A percentile compares a stretch with the other conserved stretches of the same genome.
These are phyloP conservation scores for Formica exsecta DNA, from an alignment of 1,140 invertebrate genomes.

Conservation along the genomic window DNA sequence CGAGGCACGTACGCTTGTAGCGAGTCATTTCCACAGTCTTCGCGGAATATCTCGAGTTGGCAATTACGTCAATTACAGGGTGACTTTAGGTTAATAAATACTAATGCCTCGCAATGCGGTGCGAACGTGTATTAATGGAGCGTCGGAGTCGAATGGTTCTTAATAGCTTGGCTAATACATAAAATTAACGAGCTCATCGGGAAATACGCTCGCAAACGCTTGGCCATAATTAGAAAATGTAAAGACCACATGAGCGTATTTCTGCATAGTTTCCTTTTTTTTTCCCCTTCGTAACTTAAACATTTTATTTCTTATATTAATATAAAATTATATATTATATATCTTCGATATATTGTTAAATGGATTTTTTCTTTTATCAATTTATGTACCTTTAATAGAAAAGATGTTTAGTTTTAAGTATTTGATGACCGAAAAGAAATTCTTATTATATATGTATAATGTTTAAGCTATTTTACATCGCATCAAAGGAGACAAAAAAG, in stretches of 20 bases:
- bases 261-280: neutral
- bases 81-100: conserved; percentile 80
- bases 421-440: neutral
- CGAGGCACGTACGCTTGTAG: conserved; percentile 41
- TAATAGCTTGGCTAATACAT: conserved; percentile 23
- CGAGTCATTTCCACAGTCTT: conserved; percentile 75
- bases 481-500: neutral
- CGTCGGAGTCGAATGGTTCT: conserved; percentile 49
- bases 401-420: neutral
- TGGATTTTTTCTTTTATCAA: neutral
- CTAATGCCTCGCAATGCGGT: conserved; percentile 74
- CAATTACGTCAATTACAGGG: conserved; percentile 79
- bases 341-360: neutral
- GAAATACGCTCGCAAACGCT: neutral
- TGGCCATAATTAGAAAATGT: neutral
- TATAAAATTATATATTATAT: neutral
- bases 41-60: conserved; percentile 70
- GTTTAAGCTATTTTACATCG: neutral
- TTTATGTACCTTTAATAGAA: neutral
- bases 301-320: neutral
- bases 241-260: neutral
- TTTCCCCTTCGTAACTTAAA: neutral
- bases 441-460: neutral
- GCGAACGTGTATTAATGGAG: conserved; percentile 62
- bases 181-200: conserved; percentile 17